A percentile compares a stretch with the other conserved stretches of the same genome.
Conservation (phyloP, 2,113 vertebrate genomes). For the Nothoprocta perdicaria region DNA sequence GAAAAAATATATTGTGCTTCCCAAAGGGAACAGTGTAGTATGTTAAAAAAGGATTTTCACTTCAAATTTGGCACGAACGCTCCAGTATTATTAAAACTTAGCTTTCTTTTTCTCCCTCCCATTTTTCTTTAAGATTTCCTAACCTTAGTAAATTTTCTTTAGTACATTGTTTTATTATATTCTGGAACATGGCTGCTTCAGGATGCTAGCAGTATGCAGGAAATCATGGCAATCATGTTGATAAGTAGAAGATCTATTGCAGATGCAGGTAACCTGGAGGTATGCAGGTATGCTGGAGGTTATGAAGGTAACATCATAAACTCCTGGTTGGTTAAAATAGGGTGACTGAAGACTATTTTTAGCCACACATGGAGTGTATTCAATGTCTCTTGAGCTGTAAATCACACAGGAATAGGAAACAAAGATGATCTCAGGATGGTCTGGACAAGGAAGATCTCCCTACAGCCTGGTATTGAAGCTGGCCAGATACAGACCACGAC, state of each 20-base stretch:
- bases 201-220: background rate
- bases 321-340: background rate
- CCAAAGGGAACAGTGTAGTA: background rate
- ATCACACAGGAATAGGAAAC: background rate
- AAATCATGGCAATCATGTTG: background rate
- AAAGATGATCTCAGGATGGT: background rate
- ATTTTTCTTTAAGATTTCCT: background rate
- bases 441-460: background rate
- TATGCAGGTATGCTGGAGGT: background rate
- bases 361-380: background rate
- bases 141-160: rapidly evolving
- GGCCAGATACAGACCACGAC: background rate
- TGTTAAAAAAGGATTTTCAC: background rate
- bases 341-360: background rate
- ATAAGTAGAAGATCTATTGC: background rate
- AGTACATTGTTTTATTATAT: background rate
- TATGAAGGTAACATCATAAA: background rate
- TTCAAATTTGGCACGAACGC: background rate
- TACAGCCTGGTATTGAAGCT: background rate
- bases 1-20: background rate
- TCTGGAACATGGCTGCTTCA: background rate
- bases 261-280: background rate
- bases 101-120: background rate
- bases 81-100: background rate
- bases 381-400: background rate